Evolutionary conservation across 64 coral and sea anemone genomes (phyloP).

Genomic region (Stylophora pistillata): DNA sequence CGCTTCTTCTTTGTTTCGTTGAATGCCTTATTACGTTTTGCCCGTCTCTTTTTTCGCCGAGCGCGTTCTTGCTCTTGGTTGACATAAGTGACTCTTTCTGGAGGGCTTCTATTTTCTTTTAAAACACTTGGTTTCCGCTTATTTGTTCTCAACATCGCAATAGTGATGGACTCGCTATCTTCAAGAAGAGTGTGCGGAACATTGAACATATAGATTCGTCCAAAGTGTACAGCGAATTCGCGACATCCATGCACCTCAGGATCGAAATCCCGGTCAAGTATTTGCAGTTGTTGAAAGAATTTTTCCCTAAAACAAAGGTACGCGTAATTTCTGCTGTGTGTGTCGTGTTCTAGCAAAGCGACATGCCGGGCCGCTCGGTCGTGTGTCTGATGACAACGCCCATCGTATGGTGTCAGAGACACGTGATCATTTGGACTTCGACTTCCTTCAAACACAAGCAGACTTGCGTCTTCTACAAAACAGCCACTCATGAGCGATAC

Average conservation of each 20-base stretch:
- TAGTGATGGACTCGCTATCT: constrained; percentile 74
- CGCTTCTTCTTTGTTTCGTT: constrained; percentile 57
- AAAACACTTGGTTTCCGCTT: neutral
- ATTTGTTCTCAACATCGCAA: constrained; percentile 74
- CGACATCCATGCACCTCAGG: constrained; percentile 54
- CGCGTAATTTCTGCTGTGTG: neutral
- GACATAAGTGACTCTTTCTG: neutral
- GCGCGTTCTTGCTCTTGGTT: neutral
- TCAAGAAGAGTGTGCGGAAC: constrained; percentile 85
- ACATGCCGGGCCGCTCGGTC: constrained; percentile 27
- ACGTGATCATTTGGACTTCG: constrained; percentile 25
- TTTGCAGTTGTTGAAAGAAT: constrained; percentile 57
- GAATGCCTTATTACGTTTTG: neutral
- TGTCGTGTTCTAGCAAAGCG: neutral
- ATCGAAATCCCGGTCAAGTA: constrained; percentile 73
- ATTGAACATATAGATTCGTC: constrained; percentile 84
- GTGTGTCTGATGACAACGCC: constrained; percentile 38
- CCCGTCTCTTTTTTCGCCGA: neutral
- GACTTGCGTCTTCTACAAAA: constrained; percentile 85
- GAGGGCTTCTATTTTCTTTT: neutral
- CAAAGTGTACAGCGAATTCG: constrained; percentile 93
- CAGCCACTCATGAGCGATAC: constrained; percentile 78
- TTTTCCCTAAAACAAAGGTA: constrained; percentile 42
- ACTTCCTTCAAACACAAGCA: constrained; percentile 81
- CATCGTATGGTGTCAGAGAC: constrained; percentile 40